These are phyloP conservation scores for Naja naja DNA, from an alignment of 2,113 vertebrate genomes.

Conservation along the genomic window DNA sequence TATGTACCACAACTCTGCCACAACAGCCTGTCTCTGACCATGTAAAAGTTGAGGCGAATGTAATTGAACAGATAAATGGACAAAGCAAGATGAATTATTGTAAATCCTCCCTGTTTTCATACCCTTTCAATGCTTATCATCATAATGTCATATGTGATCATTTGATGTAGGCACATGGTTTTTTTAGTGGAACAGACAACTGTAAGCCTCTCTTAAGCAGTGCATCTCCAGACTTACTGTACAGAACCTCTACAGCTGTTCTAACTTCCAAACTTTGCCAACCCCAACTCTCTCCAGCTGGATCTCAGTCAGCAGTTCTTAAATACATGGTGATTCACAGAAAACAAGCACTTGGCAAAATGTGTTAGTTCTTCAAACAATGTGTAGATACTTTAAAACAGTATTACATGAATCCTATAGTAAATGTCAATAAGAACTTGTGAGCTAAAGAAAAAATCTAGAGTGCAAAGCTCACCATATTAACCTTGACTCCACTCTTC, in stretches of 20 bases:
- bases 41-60: not conserved
- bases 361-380: constrained; percentile 48
- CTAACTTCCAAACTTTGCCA: constrained; percentile 51
- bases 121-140: not conserved
- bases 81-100: constrained; percentile 2
- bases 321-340: constrained; percentile 27
- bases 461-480: not conserved
- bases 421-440: not conserved
- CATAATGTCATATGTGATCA: not conserved
- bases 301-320: constrained; percentile 44
- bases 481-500: not conserved
- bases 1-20: not conserved
- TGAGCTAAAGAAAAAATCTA: not conserved
- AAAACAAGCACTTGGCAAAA: constrained; percentile 16
- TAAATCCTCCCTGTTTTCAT: constrained; percentile 7
- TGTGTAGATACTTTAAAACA: constrained; percentile 13
- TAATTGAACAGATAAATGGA: not conserved
- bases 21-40: not conserved
- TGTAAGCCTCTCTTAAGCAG: not conserved
- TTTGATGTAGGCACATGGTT: not conserved
- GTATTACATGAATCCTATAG: constrained; percentile 2
- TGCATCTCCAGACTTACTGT: constrained; percentile 37
- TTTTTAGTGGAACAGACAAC: constrained; percentile 40
- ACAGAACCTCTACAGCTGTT: constrained; percentile 43
- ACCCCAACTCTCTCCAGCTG: constrained; percentile 41